Evolutionary conservation across 2,888 invertebrate genomes (phyloP).

Genomic region (Chaitophorus viminalis): DNA sequence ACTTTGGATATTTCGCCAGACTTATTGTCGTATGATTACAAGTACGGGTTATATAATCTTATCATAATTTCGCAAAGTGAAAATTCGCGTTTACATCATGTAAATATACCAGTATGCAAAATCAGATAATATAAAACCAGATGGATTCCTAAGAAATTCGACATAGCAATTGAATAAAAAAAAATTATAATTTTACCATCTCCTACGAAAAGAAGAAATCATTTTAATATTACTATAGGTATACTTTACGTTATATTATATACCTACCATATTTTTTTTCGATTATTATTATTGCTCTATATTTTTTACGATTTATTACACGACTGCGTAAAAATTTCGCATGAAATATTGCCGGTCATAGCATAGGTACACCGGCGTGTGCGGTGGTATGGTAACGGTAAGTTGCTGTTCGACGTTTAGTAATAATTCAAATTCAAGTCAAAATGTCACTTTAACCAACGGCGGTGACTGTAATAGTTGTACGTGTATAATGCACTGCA

Average conservation of each 20-base stretch:
- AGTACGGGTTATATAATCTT: not conserved
- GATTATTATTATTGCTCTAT: conserved; percentile 16
- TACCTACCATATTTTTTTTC: not conserved
- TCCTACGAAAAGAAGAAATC: no score
- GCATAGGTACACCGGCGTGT: no score
- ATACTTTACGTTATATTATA: no score
- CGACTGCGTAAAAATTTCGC: not conserved
- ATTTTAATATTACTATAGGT: no score
- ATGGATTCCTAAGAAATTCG: conserved; percentile 25
- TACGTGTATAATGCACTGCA: no score
- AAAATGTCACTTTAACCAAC: conserved; percentile 1
- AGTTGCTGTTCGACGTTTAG: conserved; percentile 9
- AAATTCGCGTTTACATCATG: not conserved
- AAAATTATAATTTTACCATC: no score
- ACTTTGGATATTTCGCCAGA: no score
- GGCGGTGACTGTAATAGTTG: no score
- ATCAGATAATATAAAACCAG: conserved; percentile 11
- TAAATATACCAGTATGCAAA: not conserved
- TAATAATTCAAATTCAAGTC: not conserved
- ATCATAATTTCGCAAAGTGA: not conserved
- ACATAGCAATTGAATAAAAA: not conserved
- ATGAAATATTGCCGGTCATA: not conserved
- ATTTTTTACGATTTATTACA: conserved; percentile 19
- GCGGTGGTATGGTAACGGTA: no score
- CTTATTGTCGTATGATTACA: not conserved